These are phyloP conservation scores for Hystrix cristata DNA, from an alignment of 2,113 vertebrate species.

Conservation along the genomic window DNA sequence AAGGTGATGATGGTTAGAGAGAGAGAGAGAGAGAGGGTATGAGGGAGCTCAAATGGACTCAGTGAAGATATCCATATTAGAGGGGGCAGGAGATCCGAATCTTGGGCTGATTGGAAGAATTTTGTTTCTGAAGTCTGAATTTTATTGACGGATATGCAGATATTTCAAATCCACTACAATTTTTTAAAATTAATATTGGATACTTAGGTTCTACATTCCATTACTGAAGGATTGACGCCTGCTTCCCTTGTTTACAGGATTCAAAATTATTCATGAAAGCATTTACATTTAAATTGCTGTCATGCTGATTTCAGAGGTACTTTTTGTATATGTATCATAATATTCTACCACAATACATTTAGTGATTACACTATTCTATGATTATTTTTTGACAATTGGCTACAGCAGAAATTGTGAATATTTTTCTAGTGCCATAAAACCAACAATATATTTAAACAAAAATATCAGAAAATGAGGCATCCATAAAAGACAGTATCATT, in stretches of 20 bases:
- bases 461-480: background rate
- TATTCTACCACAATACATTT: background rate
- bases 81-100: background rate
- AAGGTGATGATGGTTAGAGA: background rate
- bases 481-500: background rate
- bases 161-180: background rate
- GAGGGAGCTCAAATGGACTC: background rate
- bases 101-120: background rate
- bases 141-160: background rate
- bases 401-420: background rate
- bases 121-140: constrained; percentile 2
- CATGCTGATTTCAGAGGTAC: constrained; percentile 38
- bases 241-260: background rate
- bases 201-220: background rate
- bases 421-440: constrained; percentile 11
- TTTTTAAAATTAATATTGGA: constrained; percentile 40
- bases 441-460: constrained; percentile 50
- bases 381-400: constrained; percentile 54
- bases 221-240: background rate
- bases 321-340: constrained; percentile 22
- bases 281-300: constrained; percentile 46
- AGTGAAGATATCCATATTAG: background rate
- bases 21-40: background rate
- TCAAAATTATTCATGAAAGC: constrained; percentile 2
- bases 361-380: background rate